Conservation (phyloP, 2,113 vertebrate species). For the Anseranas semipalmata region DNA sequence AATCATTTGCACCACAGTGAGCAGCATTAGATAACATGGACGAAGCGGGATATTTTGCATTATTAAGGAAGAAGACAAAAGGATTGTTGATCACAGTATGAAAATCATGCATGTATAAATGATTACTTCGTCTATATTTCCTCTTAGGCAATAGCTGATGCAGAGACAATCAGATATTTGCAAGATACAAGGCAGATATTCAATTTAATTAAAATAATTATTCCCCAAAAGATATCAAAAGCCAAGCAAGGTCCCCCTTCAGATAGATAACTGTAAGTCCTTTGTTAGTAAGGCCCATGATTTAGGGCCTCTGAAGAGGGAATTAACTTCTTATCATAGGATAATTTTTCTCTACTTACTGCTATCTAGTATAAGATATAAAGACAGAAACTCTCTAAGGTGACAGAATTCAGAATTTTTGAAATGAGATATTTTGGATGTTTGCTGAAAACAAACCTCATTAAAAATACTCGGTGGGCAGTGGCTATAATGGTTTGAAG, state of each 20-base stretch:
- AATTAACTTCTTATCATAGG: not conserved
- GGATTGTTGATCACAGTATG: not conserved
- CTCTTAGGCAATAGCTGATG: slow-evolving; percentile 34
- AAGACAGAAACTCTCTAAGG: not conserved
- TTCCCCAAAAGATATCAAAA: slow-evolving; percentile 39
- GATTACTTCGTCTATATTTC: slow-evolving; percentile 42
- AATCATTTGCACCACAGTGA: not conserved
- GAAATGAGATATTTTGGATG: not conserved
- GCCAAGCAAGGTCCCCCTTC: not conserved
- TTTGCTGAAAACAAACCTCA: not conserved
- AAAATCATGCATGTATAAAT: slow-evolving; percentile 35
- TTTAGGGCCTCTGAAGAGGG: not conserved
- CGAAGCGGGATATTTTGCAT: not conserved
- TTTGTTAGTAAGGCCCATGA: slow-evolving; percentile 15
- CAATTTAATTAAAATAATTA: slow-evolving; percentile 64
- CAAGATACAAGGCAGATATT: slow-evolving; percentile 55
- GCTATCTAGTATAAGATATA: not conserved
- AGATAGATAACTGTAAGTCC: slow-evolving; percentile 35
- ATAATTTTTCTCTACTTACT: slow-evolving; percentile 29
- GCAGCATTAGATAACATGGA: not conserved
- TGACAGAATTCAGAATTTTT: not conserved
- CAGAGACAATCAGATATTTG: slow-evolving; percentile 47
- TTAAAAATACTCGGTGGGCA: not conserved
- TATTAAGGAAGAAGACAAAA: slow-evolving; percentile 41
- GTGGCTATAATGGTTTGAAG: not conserved